Evolutionary conservation across 2,797 vertebrate species (phyloP).

Genomic region (Macropodus opercularis): DNA sequence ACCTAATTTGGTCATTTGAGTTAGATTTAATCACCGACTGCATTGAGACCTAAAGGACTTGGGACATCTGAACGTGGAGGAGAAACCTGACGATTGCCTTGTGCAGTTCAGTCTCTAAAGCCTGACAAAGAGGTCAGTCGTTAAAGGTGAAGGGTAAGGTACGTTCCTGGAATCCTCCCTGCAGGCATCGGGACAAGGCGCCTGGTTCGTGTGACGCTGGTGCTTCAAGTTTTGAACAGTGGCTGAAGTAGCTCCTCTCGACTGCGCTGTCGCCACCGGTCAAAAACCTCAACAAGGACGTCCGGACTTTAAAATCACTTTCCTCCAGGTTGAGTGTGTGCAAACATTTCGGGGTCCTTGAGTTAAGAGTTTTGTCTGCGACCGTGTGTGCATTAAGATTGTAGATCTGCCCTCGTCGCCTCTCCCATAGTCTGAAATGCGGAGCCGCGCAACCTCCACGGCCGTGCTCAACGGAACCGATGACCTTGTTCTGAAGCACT

Average conservation of each 20-base stretch:
- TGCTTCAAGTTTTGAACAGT: conserved; percentile 28
- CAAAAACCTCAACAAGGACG: conserved; percentile 28
- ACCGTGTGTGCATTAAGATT: conserved; percentile 36
- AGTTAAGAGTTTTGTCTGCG: conserved; percentile 27
- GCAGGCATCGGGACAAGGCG: conserved; percentile 14
- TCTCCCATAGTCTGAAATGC: conserved; percentile 43
- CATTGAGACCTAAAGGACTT: too few relatives aligned
- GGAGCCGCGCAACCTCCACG: conserved; percentile 32
- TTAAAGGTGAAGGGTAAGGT: too few relatives aligned
- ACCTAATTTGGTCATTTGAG: too few relatives aligned
- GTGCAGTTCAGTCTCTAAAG: not conserved
- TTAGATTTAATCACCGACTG: too few relatives aligned
- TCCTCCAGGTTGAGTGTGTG: conserved; percentile 27
- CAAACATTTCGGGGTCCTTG: conserved; percentile 3
- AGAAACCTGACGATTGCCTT: not conserved
- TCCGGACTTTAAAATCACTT: conserved; percentile 42
- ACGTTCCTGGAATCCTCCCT: conserved; percentile 21
- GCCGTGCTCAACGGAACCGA: conserved; percentile 42
- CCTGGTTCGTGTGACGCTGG: not conserved
- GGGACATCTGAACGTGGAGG: too few relatives aligned
- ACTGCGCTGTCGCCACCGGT: conserved; percentile 26
- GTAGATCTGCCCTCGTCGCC: conserved; percentile 55
- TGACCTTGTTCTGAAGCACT: conserved; percentile 56
- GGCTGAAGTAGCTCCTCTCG: conserved; percentile 29
- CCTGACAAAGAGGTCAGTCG: conserved; percentile 2